Conservation (phyloP, 2,888 invertebrate genomes). For the Invenusta paracnida region DNA sequence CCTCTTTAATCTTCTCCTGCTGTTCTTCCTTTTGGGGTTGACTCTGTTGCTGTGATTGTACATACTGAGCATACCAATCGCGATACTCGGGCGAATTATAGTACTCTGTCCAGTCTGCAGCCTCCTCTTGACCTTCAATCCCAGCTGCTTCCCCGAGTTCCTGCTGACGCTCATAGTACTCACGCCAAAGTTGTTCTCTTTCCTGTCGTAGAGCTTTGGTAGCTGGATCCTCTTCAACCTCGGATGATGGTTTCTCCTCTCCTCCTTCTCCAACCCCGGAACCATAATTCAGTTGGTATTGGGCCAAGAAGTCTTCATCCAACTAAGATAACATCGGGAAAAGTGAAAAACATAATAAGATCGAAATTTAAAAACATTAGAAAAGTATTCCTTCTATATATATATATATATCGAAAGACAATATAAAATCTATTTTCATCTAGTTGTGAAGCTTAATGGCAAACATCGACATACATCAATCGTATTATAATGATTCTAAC, state of each 20-base stretch:
- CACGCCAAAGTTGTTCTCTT: background rate
- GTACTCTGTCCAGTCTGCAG: slow-evolving; percentile 3
- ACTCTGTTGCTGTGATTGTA: background rate
- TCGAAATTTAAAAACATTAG: too few species aligned
- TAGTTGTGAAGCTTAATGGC: too few species aligned
- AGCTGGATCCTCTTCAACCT: background rate
- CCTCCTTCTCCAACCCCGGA: slow-evolving; percentile 8
- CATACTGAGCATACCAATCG: slow-evolving; percentile 33
- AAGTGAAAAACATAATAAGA: too few species aligned
- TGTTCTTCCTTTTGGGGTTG: background rate
- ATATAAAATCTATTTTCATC: too few species aligned
- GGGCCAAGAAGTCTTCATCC: slow-evolving; percentile 90
- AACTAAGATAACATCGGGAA: too few species aligned
- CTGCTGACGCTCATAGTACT: slow-evolving; percentile 7
- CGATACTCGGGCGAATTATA: slow-evolving; percentile 32
- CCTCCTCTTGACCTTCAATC: background rate
- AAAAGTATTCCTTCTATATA: too few species aligned
- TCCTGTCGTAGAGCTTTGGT: background rate
- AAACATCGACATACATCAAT: too few species aligned
- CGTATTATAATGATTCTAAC: too few species aligned
- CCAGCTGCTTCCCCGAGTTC: background rate
- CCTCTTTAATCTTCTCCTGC: background rate
- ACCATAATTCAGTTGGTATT: slow-evolving; percentile 85
- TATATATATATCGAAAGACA: slow-evolving; percentile 13
- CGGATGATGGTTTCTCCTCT: background rate